Base-by-base conservation (phyloP, 1,140 invertebrate genomes). In the Vanessa atalanta region DNA sequence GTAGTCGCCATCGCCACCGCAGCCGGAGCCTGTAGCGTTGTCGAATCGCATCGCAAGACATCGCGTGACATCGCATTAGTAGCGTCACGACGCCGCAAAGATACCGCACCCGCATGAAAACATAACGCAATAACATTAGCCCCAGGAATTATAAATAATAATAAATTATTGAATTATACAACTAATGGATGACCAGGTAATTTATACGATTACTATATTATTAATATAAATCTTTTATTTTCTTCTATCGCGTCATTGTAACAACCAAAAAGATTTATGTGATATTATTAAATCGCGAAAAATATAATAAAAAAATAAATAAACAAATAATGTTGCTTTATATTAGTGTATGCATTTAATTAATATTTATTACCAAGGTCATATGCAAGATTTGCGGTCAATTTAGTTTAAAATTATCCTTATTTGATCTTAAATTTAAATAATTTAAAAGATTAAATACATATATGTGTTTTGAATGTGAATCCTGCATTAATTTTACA, bases 1-100 rank as follows among this genome's bases (percentile, higher is more conserved):
- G 93, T 99, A 99, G 94, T 99, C 99, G 60, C 99, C 99, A 93
- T 99, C 98, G 81, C 96, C 95, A 87, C 96, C 94, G 89, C 95
- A 94, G 87, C 96, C 94, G 85, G 96, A 95, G 89, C 96, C 93
- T 94, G 94, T 50, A 50, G 14, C 6, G 6, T 26, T 16, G 75
- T 70, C 53, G 69, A 15, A 50, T 65, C 48, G 72, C 60, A 6
- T 23, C 16, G 47, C 23, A 64, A 50, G 14, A 43, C 50, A 50
- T 57, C 50, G 12, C 55, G 16, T 13, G 55, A 48, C 16, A 65
- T 48, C 70, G 70, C 51, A 51, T 31, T 23, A 6, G 53, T 20
- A 50, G 60, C 50, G 75, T 72, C 55, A 77, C 64, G 73, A 76
- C 77, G 70, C 43, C 73, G 73, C 20, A 72, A 72, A 71, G 77